Conservation (phyloP, 2,113 vertebrate genomes). For the Pseudopodoces humilis region DNA sequence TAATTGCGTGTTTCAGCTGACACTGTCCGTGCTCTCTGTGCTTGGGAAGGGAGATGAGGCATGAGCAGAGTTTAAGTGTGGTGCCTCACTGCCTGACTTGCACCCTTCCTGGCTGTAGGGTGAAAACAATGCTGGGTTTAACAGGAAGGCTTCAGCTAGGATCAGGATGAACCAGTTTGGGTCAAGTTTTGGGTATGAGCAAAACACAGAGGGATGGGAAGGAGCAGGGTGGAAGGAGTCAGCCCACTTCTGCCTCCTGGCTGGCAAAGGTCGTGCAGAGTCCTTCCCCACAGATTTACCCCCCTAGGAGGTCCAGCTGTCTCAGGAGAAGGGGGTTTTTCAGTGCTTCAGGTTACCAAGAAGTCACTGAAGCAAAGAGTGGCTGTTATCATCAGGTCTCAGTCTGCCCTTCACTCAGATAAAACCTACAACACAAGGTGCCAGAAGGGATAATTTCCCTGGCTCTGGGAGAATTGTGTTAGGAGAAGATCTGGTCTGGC, state of each 20-base stretch:
- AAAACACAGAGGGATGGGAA: background rate
- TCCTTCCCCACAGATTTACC: background rate
- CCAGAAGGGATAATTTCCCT: no score
- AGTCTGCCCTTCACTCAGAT: background rate
- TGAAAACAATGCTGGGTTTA: background rate
- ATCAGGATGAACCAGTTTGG: background rate
- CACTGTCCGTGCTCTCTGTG: conserved; percentile 57
- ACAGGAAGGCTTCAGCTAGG: conserved; percentile 4
- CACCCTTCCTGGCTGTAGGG: background rate
- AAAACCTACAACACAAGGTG: rapidly evolving
- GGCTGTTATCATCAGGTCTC: background rate
- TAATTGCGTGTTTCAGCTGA: conserved; percentile 75
- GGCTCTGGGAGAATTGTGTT: background rate
- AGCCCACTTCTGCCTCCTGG: background rate
- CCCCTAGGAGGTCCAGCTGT: background rate
- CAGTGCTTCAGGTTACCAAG: background rate
- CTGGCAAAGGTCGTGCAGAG: background rate
- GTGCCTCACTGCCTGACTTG: conserved; percentile 27
- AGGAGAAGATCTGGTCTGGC: background rate
- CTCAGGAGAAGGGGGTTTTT: background rate
- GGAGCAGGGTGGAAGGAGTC: background rate
- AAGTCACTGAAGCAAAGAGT: background rate
- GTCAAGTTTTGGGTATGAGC: background rate
- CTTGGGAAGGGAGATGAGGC: conserved; percentile 4
- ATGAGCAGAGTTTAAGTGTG: conserved; percentile 47